Percentiles rank a stretch among this genome's conserved stretches.
phyloP scores from a whole-genome alignment of 2,888 invertebrate species.

The Ornithoptera alexandrae region DNA sequence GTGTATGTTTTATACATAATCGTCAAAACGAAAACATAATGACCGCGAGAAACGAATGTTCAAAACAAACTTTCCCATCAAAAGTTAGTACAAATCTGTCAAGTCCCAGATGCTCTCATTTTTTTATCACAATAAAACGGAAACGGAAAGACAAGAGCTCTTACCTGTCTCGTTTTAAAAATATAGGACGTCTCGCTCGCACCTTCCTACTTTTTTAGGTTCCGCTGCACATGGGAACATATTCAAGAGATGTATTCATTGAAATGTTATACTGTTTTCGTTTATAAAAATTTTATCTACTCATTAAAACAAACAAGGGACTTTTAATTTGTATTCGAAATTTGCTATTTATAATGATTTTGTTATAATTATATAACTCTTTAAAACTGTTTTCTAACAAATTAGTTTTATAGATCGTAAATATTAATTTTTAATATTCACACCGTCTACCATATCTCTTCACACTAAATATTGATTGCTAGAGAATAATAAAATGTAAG shows the following conservation, averaged over 20 bases:
- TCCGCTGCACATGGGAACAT: slow-evolving; percentile 28
- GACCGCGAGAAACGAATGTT: slow-evolving; percentile 2
- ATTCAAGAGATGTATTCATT: slow-evolving; percentile 8
- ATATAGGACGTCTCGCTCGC: slow-evolving; percentile 46
- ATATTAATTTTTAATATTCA: no score
- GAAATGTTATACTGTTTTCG: background rate
- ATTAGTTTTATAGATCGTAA: no score
- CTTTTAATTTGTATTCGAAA: no score
- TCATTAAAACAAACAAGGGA: no score
- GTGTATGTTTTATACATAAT: no score
- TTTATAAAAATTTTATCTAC: no score
- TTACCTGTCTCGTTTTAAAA: slow-evolving; percentile 46
- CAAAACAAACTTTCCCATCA: slow-evolving; percentile 55
- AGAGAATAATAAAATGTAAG: no score
- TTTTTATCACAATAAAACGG: slow-evolving; percentile 66
- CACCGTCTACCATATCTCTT: no score
- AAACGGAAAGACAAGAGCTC: slow-evolving; percentile 70
- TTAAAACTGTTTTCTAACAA: no score
- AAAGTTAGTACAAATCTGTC: slow-evolving; percentile 52
- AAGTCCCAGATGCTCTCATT: slow-evolving; percentile 63
- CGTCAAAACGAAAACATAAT: background rate
- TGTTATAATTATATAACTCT: no score
- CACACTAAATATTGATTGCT: no score
- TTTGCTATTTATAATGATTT: no score
- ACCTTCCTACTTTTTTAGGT: slow-evolving; percentile 52